Evolutionary conservation across 2,888 invertebrate species (phyloP), one percentile per base, ranked within the genome.

Genomic region (Philonicus albiceps): DNA sequence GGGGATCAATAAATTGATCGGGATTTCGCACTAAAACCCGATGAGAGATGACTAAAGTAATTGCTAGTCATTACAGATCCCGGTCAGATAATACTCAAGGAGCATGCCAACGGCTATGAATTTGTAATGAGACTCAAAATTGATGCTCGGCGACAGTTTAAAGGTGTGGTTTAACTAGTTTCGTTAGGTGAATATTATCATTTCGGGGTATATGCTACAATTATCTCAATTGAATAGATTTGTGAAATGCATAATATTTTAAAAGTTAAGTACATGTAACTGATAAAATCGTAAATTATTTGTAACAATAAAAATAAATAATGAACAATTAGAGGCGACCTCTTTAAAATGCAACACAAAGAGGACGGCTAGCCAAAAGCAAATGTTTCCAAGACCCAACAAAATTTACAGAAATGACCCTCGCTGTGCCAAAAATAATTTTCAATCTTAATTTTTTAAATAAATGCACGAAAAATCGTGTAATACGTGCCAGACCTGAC

Each of bases 1-100:
- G 19, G 34, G 34, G 81, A 55, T 81, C 81, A 34, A 81, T 81
- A 81, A 81, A 55, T 55, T 81, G 53, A 81, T 81, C 78, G 78
- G 49, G 78, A 78, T 78, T 78, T 78, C 49, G 34, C 49, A 1
- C 64, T 27, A 74, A n/a, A 49, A 43, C 49, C 27, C 49, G 78
- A 78, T 78, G 43, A 78, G 78, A 43, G 22, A 64, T 64, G 22
- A 31, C 49, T 43, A 5, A 49, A 78, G 78, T 78, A 78, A 78
- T 78, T 43, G 49, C 49, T 49, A 78, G 30, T 49, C 22, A 78
- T 78, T 78, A 78, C 53, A 8, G 43, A 78, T 78, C 78, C 27
- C 22, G 31, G 27, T 3, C 22, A 78, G 78, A 78, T 78, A 78
- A 78, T 78, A n/a, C 43, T 78, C 78, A 43, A n/a, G 53, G 22